phyloP scores from a whole-genome alignment of 2,888 invertebrate genomes.

The Lepetodrilus schrolli region DNA sequence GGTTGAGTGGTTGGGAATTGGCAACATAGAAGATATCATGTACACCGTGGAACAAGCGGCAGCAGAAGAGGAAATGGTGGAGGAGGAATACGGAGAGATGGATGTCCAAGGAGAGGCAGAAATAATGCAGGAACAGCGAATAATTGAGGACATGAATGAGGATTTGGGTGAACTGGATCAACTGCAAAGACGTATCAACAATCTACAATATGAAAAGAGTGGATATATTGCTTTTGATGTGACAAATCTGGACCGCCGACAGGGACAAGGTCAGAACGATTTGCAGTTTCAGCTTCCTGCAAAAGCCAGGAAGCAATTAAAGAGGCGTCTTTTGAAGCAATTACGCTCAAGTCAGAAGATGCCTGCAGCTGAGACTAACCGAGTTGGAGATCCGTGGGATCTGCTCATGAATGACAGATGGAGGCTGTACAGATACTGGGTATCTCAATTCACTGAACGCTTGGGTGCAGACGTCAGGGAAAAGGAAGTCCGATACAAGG shows the following conservation, averaged over 20 bases:
- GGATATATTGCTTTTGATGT: conserved; percentile 17
- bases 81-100: conserved; percentile 28
- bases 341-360: conserved; percentile 50
- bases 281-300: conserved; percentile 30
- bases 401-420: conserved; percentile 73
- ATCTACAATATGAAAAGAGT: neutral
- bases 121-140: conserved; percentile 43
- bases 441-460: conserved; percentile 44
- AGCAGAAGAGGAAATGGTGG: conserved; percentile 40
- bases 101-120: conserved; percentile 50
- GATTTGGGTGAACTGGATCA: conserved; percentile 26
- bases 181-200: neutral
- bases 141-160: conserved; percentile 35
- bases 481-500: conserved; percentile 54
- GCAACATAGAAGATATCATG: conserved; percentile 27
- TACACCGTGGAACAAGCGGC: conserved; percentile 43
- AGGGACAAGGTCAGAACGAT: neutral
- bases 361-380: conserved; percentile 49
- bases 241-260: neutral
- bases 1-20: conserved; percentile 37
- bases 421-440: conserved; percentile 76
- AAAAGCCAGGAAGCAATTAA: conserved; percentile 43
- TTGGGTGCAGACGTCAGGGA: conserved; percentile 43
- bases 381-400: conserved; percentile 56
- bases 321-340: conserved; percentile 41